Percentiles rank a stretch among this genome's conserved stretches.
These are phyloP conservation scores for Acrobasis repandana DNA, from an alignment of 2,888 invertebrate genomes.

Conservation along the genomic window DNA sequence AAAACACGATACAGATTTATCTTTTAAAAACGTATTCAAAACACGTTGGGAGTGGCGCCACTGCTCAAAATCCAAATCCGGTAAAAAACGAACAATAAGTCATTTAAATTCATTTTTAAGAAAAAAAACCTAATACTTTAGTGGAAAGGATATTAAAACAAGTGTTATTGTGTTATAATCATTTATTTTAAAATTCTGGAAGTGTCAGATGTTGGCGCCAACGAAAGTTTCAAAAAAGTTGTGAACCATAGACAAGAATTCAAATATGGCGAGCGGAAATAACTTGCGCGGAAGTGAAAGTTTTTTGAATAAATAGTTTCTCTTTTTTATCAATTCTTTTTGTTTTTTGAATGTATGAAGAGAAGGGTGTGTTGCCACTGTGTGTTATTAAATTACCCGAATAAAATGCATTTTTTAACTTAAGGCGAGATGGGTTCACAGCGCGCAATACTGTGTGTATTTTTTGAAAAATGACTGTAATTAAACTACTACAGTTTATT, in stretches of 20 bases:
- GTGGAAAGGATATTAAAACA: background rate
- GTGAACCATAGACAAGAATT: constrained; percentile 21
- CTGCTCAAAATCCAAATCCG: constrained; percentile 16
- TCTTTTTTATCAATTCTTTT: too few relatives aligned
- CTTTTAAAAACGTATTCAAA: constrained; percentile 2
- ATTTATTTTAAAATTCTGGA: constrained; percentile 17
- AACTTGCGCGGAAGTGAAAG: background rate
- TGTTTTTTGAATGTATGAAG: too few relatives aligned
- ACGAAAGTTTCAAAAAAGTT: constrained; percentile 15
- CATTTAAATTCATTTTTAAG: constrained; percentile 19
- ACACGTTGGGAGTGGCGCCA: constrained; percentile 19
- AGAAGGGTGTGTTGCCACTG: too few relatives aligned
- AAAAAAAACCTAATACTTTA: background rate
- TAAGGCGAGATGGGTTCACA: too few relatives aligned
- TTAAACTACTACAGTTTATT: too few relatives aligned
- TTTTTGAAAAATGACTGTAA: too few relatives aligned
- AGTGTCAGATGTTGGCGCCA: constrained; percentile 17
- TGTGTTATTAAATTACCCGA: too few relatives aligned
- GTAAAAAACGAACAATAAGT: constrained; percentile 20
- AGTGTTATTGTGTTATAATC: constrained; percentile 21
- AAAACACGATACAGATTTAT: background rate
- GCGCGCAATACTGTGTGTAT: too few relatives aligned
- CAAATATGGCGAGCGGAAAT: background rate
- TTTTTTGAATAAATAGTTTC: background rate
- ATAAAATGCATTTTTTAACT: too few relatives aligned